phyloP scores from a whole-genome alignment of 2,113 vertebrate species.

The Chaenocephalus aceratus region DNA sequence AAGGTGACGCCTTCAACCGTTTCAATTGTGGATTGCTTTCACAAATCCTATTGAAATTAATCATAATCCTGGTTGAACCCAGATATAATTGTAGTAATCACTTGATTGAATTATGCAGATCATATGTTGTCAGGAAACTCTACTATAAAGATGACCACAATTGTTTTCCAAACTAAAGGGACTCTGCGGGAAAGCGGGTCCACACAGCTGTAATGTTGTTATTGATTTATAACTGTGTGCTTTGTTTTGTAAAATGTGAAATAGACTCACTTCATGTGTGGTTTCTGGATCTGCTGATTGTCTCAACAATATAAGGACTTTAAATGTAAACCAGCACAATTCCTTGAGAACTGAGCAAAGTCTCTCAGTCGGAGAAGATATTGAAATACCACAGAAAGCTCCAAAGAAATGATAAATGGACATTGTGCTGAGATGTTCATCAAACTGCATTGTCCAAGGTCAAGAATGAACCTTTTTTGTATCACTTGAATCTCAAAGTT shows the following conservation, averaged over 20 bases:
- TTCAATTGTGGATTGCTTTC: slow-evolving; percentile 63
- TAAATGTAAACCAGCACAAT: background rate
- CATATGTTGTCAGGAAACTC: background rate
- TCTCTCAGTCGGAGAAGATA: background rate
- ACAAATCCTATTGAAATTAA: slow-evolving; percentile 35
- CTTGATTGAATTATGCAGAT: slow-evolving; percentile 57
- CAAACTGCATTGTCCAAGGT: background rate
- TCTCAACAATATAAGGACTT: background rate
- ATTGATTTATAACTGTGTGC: background rate
- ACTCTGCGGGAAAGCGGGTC: background rate
- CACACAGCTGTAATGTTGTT: background rate
- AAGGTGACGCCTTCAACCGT: slow-evolving; percentile 48
- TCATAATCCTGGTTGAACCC: slow-evolving; percentile 30
- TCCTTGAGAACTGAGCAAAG: background rate
- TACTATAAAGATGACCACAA: background rate
- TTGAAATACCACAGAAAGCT: background rate
- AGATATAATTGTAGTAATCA: slow-evolving; percentile 13
- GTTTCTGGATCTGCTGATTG: background rate
- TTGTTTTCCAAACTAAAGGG: background rate
- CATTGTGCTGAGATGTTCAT: background rate
- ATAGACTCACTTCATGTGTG: background rate
- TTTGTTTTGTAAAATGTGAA: slow-evolving; percentile 11
- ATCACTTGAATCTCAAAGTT: no score
- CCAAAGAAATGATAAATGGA: background rate
- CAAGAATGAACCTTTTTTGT: background rate